phyloP scores from a whole-genome alignment of 2,888 invertebrate genomes.

The Poecilobothrus nobilitatus region DNA sequence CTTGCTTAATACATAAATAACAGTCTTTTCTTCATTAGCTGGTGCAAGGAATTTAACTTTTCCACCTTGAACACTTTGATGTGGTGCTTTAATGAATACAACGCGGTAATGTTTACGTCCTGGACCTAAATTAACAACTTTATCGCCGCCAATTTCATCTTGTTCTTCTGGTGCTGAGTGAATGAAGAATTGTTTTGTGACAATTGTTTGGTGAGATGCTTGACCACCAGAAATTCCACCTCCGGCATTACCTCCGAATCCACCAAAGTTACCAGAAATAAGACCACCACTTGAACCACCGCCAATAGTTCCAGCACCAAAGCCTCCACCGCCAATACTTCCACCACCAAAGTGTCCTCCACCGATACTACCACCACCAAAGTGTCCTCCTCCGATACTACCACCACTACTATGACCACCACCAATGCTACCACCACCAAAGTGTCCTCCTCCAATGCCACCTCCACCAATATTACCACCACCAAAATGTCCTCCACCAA shows the following conservation, averaged over 20 bases:
- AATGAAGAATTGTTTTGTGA: constrained; percentile 42
- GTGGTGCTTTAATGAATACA: constrained; percentile 42
- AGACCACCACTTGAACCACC: constrained; percentile 20
- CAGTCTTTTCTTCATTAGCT: constrained; percentile 42
- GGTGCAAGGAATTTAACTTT: constrained; percentile 38
- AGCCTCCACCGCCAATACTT: constrained; percentile 14
- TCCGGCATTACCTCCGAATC: constrained; percentile 11
- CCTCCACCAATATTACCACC: constrained; percentile 17
- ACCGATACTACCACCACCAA: constrained; percentile 23
- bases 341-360: constrained; percentile 23
- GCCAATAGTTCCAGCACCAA: constrained; percentile 16
- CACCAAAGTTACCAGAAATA: constrained; percentile 21
- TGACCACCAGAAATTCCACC: constrained; percentile 12
- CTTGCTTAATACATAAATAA: constrained; percentile 42
- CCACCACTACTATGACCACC: constrained; percentile 23
- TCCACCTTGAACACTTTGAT: constrained; percentile 33
- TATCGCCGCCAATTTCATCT: constrained; percentile 36
- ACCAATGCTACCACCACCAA: constrained; percentile 14
- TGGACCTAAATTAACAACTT: constrained; percentile 38
- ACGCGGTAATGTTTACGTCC: constrained; percentile 42
- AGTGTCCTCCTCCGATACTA: not conserved
- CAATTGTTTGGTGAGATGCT: constrained; percentile 21
- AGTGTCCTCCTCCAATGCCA: constrained; percentile 15
- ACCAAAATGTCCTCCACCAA: constrained; percentile 25
- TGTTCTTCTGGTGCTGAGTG: constrained; percentile 43